These are phyloP conservation scores for Xyrauchen texanus DNA, from an alignment of 2,113 vertebrate genomes.

Conservation along the genomic window DNA sequence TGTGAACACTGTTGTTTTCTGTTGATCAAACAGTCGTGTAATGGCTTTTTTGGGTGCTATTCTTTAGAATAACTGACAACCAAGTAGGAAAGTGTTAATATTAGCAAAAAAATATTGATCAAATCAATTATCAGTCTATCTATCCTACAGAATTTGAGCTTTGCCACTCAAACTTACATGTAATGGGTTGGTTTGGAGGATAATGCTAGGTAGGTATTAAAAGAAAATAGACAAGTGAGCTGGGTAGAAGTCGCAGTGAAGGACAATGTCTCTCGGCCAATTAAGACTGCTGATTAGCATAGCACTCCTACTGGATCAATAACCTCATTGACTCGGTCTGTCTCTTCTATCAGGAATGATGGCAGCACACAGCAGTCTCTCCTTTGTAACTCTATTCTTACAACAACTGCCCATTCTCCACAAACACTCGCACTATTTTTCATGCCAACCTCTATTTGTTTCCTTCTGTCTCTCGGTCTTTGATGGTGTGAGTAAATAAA, in stretches of 20 bases:
- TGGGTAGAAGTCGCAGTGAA: slow-evolving; percentile 47
- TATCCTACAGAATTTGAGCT: not conserved
- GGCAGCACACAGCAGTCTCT: slow-evolving; percentile 48
- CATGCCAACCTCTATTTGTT: not conserved
- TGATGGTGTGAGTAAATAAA: slow-evolving; percentile 21
- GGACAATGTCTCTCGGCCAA: slow-evolving; percentile 48
- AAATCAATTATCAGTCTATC: too few species aligned
- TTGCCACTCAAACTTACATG: not conserved
- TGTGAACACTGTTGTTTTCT: too few species aligned
- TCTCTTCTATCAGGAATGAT: slow-evolving; percentile 70
- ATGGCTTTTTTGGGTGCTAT: too few species aligned
- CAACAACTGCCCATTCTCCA: slow-evolving; percentile 63
- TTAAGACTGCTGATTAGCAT: slow-evolving; percentile 62
- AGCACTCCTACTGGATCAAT: slow-evolving; percentile 67
- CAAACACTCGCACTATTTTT: slow-evolving; percentile 48
- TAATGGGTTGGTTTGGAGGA: too few species aligned
- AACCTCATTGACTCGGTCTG: slow-evolving; percentile 67
- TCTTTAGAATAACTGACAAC: slow-evolving; percentile 6
- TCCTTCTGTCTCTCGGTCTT: slow-evolving; percentile 9
- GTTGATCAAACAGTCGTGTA: too few species aligned
- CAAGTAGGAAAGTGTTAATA: slow-evolving; percentile 64
- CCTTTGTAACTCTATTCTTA: slow-evolving; percentile 63
- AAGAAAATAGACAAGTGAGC: not conserved
- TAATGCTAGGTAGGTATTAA: not conserved
- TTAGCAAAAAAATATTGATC: not conserved